Evolutionary conservation across 2,113 vertebrate species (phyloP).

Genomic region (chimpanzee (Pan troglodytes)): NHGRI_mPanTro3-v2.1_pri NC_072398.2:11773001-11773500

Average conservation of each 20-base stretch:
- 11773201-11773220: background rate
- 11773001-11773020: background rate
- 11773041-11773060: background rate
- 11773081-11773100: background rate
- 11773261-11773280: background rate
- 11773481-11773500: background rate
- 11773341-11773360: background rate
- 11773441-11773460: background rate
- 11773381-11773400: background rate
- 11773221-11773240: background rate
- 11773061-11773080: background rate
- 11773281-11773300: background rate
- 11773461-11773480: background rate
- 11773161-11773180: background rate
- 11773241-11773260: background rate
- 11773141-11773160: background rate
- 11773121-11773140: background rate
- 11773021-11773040: background rate
- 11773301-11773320: background rate
- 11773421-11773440: background rate
- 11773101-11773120: background rate
- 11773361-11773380: background rate
- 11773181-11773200: background rate
- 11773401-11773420: background rate
- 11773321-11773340: background rate